Conservation (phyloP, 2,113 vertebrate genomes). For the Gobius niger region DNA sequence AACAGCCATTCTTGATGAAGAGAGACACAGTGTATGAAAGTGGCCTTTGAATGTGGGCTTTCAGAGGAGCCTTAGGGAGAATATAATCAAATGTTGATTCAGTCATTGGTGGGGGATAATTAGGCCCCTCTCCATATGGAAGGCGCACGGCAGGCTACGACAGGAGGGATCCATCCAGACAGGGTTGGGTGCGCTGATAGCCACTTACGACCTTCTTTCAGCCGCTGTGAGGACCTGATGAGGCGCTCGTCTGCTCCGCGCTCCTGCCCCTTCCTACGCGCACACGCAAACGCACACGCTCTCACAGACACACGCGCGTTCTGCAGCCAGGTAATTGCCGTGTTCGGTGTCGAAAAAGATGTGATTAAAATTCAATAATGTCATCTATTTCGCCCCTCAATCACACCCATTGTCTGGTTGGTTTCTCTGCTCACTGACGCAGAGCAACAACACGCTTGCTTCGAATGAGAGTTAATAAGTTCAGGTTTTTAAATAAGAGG, state of each 20-base stretch:
- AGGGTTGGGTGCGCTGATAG: slow-evolving; percentile 73
- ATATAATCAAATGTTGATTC: slow-evolving; percentile 82
- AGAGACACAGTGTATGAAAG: slow-evolving; percentile 60
- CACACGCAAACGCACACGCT: slow-evolving; percentile 21
- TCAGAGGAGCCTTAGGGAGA: slow-evolving; percentile 63
- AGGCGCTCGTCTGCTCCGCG: slow-evolving; percentile 55
- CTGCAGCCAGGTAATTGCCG: slow-evolving; percentile 72
- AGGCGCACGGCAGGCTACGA: slow-evolving; percentile 61
- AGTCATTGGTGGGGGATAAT: slow-evolving; percentile 75
- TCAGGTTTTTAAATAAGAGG: slow-evolving; percentile 56
- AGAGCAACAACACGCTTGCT: slow-evolving; percentile 53
- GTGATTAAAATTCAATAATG: slow-evolving; percentile 79
- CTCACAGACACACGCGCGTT: slow-evolving; percentile 36
- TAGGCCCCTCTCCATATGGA: slow-evolving; percentile 75
- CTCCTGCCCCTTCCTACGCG: slow-evolving; percentile 46
- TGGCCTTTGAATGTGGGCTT: slow-evolving; percentile 64
- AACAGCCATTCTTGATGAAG: slow-evolving; percentile 76
- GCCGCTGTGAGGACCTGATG: slow-evolving; percentile 71
- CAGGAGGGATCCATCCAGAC: slow-evolving; percentile 69
- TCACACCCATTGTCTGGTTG: slow-evolving; percentile 78
- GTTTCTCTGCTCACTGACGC: slow-evolving; percentile 61
- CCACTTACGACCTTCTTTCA: slow-evolving; percentile 78
- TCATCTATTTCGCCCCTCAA: slow-evolving; percentile 72
- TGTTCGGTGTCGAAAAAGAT: slow-evolving; percentile 63
- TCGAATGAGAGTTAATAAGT: slow-evolving; percentile 62